A percentile compares a stretch with the other conserved stretches of the same genome.
Conservation (phyloP, 2,888 invertebrate species). For the Agriopis leucophaearia region DNA sequence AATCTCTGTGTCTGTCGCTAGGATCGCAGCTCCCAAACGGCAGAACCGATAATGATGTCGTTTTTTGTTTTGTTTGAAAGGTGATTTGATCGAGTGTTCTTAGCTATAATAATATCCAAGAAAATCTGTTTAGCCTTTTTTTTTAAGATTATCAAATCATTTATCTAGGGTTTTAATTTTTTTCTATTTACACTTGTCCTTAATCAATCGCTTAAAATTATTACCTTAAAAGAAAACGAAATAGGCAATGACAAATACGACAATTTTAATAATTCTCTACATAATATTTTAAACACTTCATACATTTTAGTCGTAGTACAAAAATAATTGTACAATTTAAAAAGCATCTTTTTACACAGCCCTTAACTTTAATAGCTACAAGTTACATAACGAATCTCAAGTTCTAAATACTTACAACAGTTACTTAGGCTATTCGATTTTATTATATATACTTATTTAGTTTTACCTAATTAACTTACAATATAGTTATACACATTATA, state of each 20-base stretch:
- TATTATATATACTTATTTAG: slow-evolving; percentile 8
- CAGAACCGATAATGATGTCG: too few species aligned
- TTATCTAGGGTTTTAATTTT: too few species aligned
- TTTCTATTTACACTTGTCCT: too few species aligned
- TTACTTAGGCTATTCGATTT: slow-evolving; percentile 9
- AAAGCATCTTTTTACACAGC: slow-evolving; percentile 52
- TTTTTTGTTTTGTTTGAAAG: too few species aligned
- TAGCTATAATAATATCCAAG: too few species aligned
- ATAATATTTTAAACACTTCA: slow-evolving; percentile 52
- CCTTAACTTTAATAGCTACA: slow-evolving; percentile 24
- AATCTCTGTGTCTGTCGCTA: too few species aligned
- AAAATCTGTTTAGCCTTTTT: too few species aligned
- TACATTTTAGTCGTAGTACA: slow-evolving; percentile 60
- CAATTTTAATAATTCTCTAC: slow-evolving; percentile 49
- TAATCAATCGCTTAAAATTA: not conserved
- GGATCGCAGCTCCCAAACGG: too few species aligned
- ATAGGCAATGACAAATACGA: slow-evolving; percentile 29
- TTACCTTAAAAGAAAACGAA: slow-evolving; percentile 17
- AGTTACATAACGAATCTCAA: slow-evolving; percentile 20
- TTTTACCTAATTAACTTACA: slow-evolving; percentile 2
- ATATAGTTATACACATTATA: not conserved
- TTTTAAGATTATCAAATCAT: too few species aligned
- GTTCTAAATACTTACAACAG: slow-evolving; percentile 12
- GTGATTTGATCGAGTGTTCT: too few species aligned
- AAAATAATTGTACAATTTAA: slow-evolving; percentile 66